phyloP scores from a whole-genome alignment of 2,113 vertebrate genomes.

The Pituophis catenifer region DNA sequence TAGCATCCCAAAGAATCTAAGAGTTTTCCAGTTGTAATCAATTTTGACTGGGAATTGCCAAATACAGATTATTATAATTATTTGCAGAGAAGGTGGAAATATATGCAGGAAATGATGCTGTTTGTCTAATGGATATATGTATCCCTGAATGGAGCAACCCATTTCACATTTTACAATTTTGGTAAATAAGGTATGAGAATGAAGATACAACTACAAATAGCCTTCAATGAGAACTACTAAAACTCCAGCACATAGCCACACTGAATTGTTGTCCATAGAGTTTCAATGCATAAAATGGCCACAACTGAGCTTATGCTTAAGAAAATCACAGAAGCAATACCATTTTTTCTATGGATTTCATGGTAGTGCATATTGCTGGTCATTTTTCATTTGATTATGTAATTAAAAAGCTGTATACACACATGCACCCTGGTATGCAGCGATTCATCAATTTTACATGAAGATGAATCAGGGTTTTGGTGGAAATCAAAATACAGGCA shows the following conservation, averaged over 20 bases:
- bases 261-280: background rate
- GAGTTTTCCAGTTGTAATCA: background rate
- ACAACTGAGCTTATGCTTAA: background rate
- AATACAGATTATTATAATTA: background rate
- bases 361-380: too few relatives aligned
- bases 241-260: background rate
- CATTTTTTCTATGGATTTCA: too few relatives aligned
- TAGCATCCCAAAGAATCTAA: background rate
- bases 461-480: too few relatives aligned
- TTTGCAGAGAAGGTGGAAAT: background rate
- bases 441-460: too few relatives aligned
- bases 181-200: background rate
- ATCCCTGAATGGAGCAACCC: background rate
- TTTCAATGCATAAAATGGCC: background rate
- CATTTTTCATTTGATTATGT: too few relatives aligned
- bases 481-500: too few relatives aligned
- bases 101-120: background rate
- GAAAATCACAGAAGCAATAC: background rate
- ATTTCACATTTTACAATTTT: background rate
- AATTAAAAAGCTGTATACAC: too few relatives aligned
- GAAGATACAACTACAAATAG: background rate
- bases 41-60: background rate
- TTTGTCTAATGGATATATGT: background rate
- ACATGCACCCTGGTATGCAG: too few relatives aligned
- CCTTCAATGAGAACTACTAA: background rate